Conservation (phyloP, 37 sponge, comb jelly and placozoan genomes). For the Axinella damicornis region DNA sequence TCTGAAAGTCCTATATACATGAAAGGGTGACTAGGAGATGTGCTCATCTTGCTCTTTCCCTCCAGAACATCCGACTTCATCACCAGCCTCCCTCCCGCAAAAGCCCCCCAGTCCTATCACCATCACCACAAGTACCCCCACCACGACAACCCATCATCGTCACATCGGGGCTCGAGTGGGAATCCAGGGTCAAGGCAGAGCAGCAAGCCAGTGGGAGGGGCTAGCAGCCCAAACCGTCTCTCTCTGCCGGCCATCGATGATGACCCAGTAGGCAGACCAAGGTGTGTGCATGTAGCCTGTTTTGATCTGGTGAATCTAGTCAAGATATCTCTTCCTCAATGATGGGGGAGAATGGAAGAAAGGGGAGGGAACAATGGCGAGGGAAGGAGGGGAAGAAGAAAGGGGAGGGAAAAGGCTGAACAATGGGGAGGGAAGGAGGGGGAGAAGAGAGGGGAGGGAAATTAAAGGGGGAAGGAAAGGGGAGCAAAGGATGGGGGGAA, state of each 20-base stretch:
- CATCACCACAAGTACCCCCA: constrained; percentile 2
- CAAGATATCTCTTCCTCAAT: too few relatives aligned
- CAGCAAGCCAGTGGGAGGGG: background rate
- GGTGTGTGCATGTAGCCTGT: constrained; percentile 5
- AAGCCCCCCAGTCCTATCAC: too few relatives aligned
- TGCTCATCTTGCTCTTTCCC: background rate
- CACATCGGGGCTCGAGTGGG: background rate
- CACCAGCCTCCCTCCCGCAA: constrained; percentile 8
- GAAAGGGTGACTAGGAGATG: too few relatives aligned
- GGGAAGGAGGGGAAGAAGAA: too few relatives aligned
- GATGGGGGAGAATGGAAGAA: too few relatives aligned
- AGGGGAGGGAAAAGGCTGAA: too few relatives aligned
- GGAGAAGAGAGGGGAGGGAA: too few relatives aligned
- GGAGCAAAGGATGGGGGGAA: too few relatives aligned
- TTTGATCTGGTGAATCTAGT: background rate
- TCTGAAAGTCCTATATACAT: too few relatives aligned
- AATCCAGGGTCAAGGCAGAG: background rate
- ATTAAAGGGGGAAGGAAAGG: too few relatives aligned
- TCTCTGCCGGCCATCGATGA: constrained; percentile 81
- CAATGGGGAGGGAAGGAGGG: too few relatives aligned
- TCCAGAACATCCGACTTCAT: constrained; percentile 9
- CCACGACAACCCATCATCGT: background rate
- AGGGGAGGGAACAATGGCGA: too few relatives aligned
- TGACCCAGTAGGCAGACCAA: constrained; percentile 62
- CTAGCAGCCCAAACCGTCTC: constrained; percentile 40